A percentile compares a stretch with the other conserved stretches of the same genome.
Conservation (phyloP, 1,140 invertebrate genomes). For the Augochlora pura region DNA sequence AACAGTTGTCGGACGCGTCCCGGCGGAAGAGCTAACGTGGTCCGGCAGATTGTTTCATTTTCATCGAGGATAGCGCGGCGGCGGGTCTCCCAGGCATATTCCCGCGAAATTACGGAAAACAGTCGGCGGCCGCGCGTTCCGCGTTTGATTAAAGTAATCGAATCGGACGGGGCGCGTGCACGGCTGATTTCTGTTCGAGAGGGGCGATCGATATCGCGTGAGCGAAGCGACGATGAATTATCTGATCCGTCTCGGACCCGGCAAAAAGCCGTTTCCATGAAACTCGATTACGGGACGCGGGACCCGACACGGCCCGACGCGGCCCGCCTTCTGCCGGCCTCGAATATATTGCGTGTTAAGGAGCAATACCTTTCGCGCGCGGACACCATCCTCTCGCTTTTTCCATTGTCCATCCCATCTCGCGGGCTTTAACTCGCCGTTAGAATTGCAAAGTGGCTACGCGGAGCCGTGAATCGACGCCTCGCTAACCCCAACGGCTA, state of each 20-base stretch:
- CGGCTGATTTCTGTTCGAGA: neutral
- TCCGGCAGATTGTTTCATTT: constrained; percentile 16
- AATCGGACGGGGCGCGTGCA: neutral
- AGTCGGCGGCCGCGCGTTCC: neutral
- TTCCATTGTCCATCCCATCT: neutral
- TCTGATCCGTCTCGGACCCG: neutral
- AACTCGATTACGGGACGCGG: neutral
- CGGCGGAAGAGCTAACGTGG: neutral
- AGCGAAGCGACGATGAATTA: neutral
- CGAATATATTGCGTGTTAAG: neutral
- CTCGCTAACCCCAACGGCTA: neutral
- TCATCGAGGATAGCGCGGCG: constrained; percentile 5
- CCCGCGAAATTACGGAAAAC: neutral
- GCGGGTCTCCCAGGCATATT: neutral
- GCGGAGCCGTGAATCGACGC: neutral
- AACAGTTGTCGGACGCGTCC: neutral
- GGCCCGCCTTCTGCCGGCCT: neutral
- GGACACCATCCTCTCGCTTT: neutral
- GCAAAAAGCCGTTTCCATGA: neutral
- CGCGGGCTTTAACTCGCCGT: neutral
- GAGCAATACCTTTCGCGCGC: neutral
- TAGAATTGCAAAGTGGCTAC: neutral
- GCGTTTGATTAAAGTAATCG: neutral
- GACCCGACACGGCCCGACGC: too few species aligned
- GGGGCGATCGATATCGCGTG: neutral